Evolutionary conservation across 2,888 invertebrate genomes (phyloP).

Genomic region (Eumerus sabulonum): DNA sequence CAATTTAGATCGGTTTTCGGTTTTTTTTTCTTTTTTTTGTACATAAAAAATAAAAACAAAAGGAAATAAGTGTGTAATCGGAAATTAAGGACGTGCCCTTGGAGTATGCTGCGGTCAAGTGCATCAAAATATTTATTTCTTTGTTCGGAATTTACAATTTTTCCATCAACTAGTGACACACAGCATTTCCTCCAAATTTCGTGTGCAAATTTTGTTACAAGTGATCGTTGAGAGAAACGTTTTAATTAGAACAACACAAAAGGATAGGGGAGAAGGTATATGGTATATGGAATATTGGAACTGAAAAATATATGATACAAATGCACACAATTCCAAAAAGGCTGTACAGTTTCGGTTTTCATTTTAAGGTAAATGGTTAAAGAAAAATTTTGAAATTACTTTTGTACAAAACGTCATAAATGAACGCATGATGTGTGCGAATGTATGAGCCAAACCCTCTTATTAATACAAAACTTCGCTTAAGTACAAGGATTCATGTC

Average conservation of each 20-base stretch:
- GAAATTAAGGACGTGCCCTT: conserved; percentile 20
- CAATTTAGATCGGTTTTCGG: conserved; percentile 28
- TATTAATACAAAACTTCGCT: conserved; percentile 34
- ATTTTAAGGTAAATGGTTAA: neutral
- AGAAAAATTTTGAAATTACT: conserved; percentile 37
- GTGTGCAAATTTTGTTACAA: conserved; percentile 41
- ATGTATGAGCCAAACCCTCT: conserved; percentile 47
- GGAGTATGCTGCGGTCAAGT: neutral
- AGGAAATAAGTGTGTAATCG: conserved; percentile 13
- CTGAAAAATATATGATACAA: conserved; percentile 38
- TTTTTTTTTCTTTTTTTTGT: conserved; percentile 15
- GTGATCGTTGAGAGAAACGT: conserved; percentile 15
- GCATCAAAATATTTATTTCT: too few relatives aligned
- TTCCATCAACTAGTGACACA: conserved; percentile 2
- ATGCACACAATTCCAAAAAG: conserved; percentile 58
- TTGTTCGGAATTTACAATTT: neutral
- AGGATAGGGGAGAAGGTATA: conserved; percentile 7
- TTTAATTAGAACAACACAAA: conserved; percentile 46
- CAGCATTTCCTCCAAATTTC: conserved; percentile 16
- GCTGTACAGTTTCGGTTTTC: conserved; percentile 27
- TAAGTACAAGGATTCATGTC: conserved; percentile 43
- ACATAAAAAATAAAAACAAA: conserved; percentile 32
- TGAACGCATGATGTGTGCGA: conserved; percentile 56
- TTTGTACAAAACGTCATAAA: conserved; percentile 39
- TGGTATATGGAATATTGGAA: conserved; percentile 20